Percentiles rank a stretch among this genome's conserved stretches.
Conservation (phyloP, 2,888 invertebrate species). For the Chloromyia formosa region DNA sequence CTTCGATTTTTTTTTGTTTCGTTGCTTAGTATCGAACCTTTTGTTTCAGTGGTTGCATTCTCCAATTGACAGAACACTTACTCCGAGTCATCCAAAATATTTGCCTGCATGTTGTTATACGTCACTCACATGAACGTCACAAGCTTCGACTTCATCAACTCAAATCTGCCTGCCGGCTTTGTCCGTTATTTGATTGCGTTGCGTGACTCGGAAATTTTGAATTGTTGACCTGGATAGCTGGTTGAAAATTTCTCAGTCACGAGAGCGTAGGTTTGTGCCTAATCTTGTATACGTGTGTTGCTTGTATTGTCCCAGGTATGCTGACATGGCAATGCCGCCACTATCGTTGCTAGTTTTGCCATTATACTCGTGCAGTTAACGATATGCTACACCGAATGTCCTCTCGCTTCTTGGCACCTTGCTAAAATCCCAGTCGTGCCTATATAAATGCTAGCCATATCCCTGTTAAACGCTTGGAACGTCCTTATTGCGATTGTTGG, state of each 20-base stretch:
- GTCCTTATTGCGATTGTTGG: neutral
- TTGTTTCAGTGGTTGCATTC: neutral
- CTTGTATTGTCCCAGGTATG: neutral
- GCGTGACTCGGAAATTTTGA: conserved; percentile 22
- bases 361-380: neutral
- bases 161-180: neutral
- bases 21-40: neutral
- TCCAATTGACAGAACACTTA: neutral
- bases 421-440: neutral
- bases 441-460: neutral
- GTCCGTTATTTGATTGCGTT: conserved; percentile 19
- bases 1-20: too few species aligned
- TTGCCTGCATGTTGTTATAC: too few species aligned
- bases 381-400: neutral
- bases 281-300: neutral
- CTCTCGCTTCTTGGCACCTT: neutral
- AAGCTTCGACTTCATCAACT: neutral
- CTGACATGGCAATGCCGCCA: neutral
- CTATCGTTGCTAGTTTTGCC: neutral
- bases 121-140: neutral
- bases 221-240: too few species aligned
- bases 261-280: neutral
- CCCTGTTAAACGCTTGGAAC: neutral
- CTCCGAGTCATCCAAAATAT: neutral
- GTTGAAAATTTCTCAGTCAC: conserved; percentile 18